Base-by-base conservation (phyloP, 1,140 invertebrate species). In the Matsumurasca onukii region DNA sequence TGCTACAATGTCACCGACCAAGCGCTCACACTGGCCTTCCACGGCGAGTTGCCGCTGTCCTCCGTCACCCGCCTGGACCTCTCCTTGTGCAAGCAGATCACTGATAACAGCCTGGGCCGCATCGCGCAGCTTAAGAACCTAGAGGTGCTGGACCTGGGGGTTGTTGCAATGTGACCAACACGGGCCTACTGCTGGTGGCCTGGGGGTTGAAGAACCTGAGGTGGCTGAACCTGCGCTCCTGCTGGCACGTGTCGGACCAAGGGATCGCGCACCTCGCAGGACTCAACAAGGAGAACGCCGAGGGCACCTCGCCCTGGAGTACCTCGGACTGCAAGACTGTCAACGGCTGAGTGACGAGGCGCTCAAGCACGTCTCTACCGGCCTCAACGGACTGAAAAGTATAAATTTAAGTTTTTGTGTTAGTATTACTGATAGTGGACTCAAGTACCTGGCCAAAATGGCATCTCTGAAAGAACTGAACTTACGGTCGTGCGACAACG, bases 331-430 rank as follows among this genome's bases (percentile, higher is more conserved):
- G 30, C 95, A 98, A 81, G 95, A 98, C 80, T 98, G 95, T 81
- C 95, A 97, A 80, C 88, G 94, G 74, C 79, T 98, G 15, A 93
- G 92, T 31, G 95, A 98, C 80, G 93, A 95, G 73, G 90, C 93
- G 0, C 82, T 98, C 48, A 89, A 88, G 73, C 89, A 95, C 79
- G 86, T 95, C 17, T 90, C 92, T 51, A 81, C 85, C 34, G 93
- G 94, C 34, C 83, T 98, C 70, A 84, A 85, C n/a, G 86, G 86
- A 52, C 81, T 97, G 5, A 89, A 89, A 74, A 90, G 87, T 31
- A 91, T 98, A 68, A 98, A 98, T 78, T 84, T 98, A 3, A 95
- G 92, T 73, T 98, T 98, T 77, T 98, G 95, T 82, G 91, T 95
- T 0, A 93, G 91, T 70, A 89, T 98, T 29, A 96, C 93, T 1